A percentile compares a stretch with the other conserved stretches of the same genome.
phyloP scores from a whole-genome alignment of 2,113 vertebrate genomes.

The Daphoenositta chrysoptera region DNA sequence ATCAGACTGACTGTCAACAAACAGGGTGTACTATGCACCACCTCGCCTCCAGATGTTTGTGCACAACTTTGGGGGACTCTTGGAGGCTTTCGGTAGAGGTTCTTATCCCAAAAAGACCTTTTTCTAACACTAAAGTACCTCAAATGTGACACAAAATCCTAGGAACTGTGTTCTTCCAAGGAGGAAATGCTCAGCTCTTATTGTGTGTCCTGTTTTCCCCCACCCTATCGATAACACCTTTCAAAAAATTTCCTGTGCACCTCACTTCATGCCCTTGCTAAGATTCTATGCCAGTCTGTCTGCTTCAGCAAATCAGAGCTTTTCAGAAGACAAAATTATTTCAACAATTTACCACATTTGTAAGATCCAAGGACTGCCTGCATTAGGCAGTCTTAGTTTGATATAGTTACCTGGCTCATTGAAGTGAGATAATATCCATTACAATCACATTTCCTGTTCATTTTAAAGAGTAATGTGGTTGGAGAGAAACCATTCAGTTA shows the following conservation, averaged over 20 bases:
- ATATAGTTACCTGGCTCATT: background rate
- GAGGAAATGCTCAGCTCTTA: background rate
- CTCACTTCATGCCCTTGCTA: background rate
- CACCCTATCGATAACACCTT: accelerated
- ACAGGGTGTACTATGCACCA: accelerated
- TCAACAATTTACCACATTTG: background rate
- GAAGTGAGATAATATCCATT: slow-evolving; percentile 14
- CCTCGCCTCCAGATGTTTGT: background rate
- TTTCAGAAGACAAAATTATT: background rate
- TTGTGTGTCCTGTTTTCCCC: background rate
- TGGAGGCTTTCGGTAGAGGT: background rate
- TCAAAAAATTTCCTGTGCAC: background rate
- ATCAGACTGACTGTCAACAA: too few relatives aligned
- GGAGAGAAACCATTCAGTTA: background rate
- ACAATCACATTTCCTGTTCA: slow-evolving; percentile 13
- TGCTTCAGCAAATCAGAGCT: background rate
- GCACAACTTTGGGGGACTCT: background rate
- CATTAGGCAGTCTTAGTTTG: background rate
- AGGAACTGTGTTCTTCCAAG: background rate
- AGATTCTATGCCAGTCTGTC: background rate
- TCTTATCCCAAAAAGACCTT: background rate
- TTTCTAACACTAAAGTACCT: background rate
- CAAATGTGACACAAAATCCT: background rate
- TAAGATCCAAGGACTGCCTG: background rate
- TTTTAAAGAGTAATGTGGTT: background rate